Evolutionary conservation across 2,113 vertebrate genomes (phyloP).

Genomic region (Aythya baeri): DNA sequence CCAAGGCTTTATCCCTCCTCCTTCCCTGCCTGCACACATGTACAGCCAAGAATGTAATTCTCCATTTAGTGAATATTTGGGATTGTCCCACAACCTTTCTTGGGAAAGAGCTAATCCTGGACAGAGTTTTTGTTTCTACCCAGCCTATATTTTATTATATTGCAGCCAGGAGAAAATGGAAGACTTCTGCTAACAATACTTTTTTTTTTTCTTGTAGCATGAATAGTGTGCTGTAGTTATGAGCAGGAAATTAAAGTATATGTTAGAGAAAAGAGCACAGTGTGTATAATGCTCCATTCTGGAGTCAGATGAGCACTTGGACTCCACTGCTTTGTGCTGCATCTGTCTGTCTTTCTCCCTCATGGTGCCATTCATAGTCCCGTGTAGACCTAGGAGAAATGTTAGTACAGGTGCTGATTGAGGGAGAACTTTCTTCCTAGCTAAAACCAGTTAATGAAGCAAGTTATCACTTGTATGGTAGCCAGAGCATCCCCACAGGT

Average conservation of each 20-base stretch:
- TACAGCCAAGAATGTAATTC: not conserved
- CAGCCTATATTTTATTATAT: not conserved
- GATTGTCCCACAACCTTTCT: not conserved
- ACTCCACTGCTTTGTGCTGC: not conserved
- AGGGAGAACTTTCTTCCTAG: not conserved
- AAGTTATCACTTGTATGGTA: not conserved
- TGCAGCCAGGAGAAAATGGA: not conserved
- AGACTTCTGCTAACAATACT: not conserved
- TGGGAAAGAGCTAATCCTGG: not conserved
- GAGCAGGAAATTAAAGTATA: slow-evolving; percentile 24
- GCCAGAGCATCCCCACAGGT: not conserved
- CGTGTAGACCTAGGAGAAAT: not conserved
- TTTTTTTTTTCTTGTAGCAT: not conserved
- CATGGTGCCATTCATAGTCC: not conserved
- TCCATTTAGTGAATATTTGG: not conserved
- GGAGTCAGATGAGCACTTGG: not conserved
- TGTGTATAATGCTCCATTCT: not conserved
- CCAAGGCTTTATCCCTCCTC: not conserved
- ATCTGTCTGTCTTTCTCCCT: not conserved
- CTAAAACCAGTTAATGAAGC: not conserved
- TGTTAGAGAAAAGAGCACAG: not conserved
- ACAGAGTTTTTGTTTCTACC: not conserved
- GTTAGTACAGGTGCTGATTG: not conserved
- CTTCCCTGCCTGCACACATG: not conserved
- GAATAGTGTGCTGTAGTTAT: not conserved